Conservation (phyloP, 1,140 invertebrate species). For the Rhynchophorus ferrugineus region DNA sequence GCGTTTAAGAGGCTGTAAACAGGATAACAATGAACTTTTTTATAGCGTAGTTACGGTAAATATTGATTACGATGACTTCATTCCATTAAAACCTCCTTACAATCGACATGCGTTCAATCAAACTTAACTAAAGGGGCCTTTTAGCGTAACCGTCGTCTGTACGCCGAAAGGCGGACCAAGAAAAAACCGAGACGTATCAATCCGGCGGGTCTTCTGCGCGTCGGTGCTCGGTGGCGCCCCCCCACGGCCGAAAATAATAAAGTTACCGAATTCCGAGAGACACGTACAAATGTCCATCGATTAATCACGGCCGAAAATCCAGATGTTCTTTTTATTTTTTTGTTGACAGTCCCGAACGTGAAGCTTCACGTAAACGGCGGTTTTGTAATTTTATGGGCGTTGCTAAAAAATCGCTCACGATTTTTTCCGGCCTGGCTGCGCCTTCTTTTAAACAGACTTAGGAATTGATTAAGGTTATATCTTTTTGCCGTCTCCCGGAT, state of each 20-base stretch:
- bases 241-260: slow-evolving; percentile 1
- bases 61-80: no score
- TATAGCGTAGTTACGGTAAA: no score
- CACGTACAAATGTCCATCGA: slow-evolving; percentile 7
- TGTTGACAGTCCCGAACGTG: slow-evolving; percentile 1
- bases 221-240: no score
- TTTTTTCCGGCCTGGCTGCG: neutral
- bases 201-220: no score
- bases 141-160: no score
- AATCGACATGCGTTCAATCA: no score
- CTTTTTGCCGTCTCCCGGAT: neutral
- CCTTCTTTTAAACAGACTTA: neutral
- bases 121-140: no score
- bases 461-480: slow-evolving; percentile 1
- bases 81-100: no score
- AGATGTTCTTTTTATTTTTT: slow-evolving; percentile 11
- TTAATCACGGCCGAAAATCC: slow-evolving; percentile 8
- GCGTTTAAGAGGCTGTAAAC: no score
- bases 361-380: slow-evolving; percentile 1
- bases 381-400: slow-evolving; percentile 1
- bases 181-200: no score
- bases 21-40: no score
- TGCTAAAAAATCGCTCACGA: slow-evolving; percentile 1
- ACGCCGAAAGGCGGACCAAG: no score
- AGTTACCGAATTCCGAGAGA: slow-evolving; percentile 3